Percentiles rank a stretch among this genome's conserved stretches.
These are phyloP conservation scores for Girardia tigrina DNA, from an alignment of 2,888 invertebrate genomes.

Conservation along the genomic window DNA sequence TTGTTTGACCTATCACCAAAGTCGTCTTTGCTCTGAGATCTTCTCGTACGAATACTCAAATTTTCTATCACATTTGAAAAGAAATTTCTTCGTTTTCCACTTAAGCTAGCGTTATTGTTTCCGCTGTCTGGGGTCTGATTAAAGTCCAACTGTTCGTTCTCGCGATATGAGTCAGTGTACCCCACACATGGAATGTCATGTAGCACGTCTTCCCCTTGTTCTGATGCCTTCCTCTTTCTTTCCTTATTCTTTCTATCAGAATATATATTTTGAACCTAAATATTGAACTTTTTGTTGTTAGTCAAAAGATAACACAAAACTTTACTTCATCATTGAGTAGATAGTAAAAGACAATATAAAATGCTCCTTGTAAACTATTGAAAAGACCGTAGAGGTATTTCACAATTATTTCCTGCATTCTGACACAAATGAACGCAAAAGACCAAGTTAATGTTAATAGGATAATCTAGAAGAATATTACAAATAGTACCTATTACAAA, in stretches of 20 bases:
- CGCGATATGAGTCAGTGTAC: neutral
- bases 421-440: constrained; percentile 48
- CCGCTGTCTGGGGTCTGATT: neutral
- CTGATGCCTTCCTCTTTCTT: neutral
- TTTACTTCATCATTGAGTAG: constrained; percentile 50
- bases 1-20: neutral
- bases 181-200: neutral
- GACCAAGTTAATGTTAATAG: no score
- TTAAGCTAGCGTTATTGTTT: neutral
- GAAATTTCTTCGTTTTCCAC: neutral
- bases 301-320: neutral
- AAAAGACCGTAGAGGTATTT: constrained; percentile 50
- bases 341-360: constrained; percentile 50
- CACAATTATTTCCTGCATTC: constrained; percentile 47
- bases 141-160: neutral
- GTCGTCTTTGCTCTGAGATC: constrained; percentile 15
- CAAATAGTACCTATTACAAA: no score
- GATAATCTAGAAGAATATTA: no score
- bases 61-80: neutral
- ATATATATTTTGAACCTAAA: constrained; percentile 7
- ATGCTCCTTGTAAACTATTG: constrained; percentile 49
- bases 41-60: neutral
- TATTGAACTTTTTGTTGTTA: neutral
- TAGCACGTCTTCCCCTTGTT: neutral
- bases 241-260: neutral